These are phyloP conservation scores for Cossypha niveicapilla DNA, from an alignment of 2,797 vertebrate species.

Conservation along the genomic window DNA sequence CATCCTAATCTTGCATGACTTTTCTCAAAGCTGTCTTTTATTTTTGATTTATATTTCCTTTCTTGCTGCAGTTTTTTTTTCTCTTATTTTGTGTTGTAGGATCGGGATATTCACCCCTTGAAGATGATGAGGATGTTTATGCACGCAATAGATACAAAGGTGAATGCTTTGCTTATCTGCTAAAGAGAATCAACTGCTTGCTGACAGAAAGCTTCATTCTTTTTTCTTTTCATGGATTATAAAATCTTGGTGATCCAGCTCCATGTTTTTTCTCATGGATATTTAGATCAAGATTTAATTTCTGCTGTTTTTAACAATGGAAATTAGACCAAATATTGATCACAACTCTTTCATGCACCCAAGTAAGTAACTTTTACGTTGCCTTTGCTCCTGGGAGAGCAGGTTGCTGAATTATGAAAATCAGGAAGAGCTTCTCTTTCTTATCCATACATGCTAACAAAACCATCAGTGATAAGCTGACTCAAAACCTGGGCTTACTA, in stretches of 20 bases:
- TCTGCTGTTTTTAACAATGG: background rate
- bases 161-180: slow-evolving; percentile 81
- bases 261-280: background rate
- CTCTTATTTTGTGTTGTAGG: slow-evolving; percentile 84
- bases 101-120: slow-evolving; percentile 88
- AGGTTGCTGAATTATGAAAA: slow-evolving; percentile 41
- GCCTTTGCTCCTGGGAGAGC: slow-evolving; percentile 27
- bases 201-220: slow-evolving; percentile 49
- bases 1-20: slow-evolving; percentile 70
- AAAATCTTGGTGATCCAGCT: slow-evolving; percentile 56
- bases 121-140: slow-evolving; percentile 92
- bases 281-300: slow-evolving; percentile 22
- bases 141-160: slow-evolving; percentile 87
- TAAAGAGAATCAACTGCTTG: slow-evolving; percentile 65
- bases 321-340: slow-evolving; percentile 48
- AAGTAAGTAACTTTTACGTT: slow-evolving; percentile 48
- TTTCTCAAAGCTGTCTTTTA: slow-evolving; percentile 49
- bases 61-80: slow-evolving; percentile 76
- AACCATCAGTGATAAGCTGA: background rate
- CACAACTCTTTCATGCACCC: slow-evolving; percentile 10
- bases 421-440: slow-evolving; percentile 55
- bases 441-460: slow-evolving; percentile 55
- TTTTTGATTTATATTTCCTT: slow-evolving; percentile 57
- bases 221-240: slow-evolving; percentile 32
- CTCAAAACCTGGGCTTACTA: background rate